Evolutionary conservation across 1,140 invertebrate genomes (phyloP).

Genomic region (Zaprionus nigranus): DNA sequence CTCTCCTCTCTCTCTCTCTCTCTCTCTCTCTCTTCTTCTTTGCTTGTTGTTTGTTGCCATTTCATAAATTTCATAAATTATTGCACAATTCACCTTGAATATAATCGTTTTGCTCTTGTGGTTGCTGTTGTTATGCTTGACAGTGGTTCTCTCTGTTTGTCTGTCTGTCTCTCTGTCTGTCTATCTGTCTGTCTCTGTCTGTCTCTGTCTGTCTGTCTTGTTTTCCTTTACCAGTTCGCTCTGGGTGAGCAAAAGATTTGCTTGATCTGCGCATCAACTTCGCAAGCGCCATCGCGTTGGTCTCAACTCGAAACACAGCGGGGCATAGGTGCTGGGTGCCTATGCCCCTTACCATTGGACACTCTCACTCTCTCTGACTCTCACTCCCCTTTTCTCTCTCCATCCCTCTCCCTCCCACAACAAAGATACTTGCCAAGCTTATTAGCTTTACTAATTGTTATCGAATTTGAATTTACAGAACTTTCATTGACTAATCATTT

Average conservation of each 20-base stretch:
- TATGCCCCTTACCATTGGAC: background rate
- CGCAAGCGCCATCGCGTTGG: conserved; percentile 32
- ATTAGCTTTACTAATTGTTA: conserved; percentile 11
- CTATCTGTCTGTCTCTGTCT: background rate
- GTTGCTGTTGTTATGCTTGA: conserved; percentile 30
- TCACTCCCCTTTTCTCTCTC: background rate
- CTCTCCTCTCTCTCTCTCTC: too few species aligned
- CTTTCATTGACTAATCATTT: background rate
- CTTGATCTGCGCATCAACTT: conserved; percentile 21
- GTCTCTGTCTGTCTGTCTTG: background rate
- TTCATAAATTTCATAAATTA: conserved; percentile 76
- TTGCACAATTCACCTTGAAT: conserved; percentile 76
- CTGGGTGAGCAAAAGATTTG: conserved; percentile 30
- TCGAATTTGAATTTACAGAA: conserved; percentile 11
- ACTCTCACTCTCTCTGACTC: background rate
- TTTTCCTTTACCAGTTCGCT: conserved; percentile 39
- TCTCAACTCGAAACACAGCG: background rate
- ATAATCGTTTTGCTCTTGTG: conserved; percentile 28
- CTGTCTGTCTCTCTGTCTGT: background rate
- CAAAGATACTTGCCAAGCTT: too few species aligned
- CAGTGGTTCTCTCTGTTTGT: background rate
- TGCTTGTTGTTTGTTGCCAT: conserved; percentile 62
- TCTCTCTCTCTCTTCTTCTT: background rate
- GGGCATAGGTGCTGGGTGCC: background rate
- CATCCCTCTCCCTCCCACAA: background rate